Percentiles rank a stretch among this genome's conserved stretches.
phyloP scores from a whole-genome alignment of 2,113 vertebrate species.

The Tupaia chinensis region DNA sequence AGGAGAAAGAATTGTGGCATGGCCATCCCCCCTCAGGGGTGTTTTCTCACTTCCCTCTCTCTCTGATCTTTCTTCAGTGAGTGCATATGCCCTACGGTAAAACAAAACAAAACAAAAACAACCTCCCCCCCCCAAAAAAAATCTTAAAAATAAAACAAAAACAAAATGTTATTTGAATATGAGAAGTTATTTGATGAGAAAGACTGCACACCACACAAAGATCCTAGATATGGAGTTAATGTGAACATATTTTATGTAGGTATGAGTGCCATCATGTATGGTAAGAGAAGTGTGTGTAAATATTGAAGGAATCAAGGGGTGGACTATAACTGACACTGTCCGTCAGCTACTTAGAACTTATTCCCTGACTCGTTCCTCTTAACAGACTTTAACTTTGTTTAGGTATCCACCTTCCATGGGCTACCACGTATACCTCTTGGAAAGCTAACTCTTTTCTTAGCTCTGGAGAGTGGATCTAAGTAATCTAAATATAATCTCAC shows the following conservation, averaged over 20 bases:
- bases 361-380: not conserved
- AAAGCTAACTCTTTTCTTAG: not conserved
- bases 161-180: not conserved
- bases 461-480: not conserved
- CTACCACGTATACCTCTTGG: not conserved
- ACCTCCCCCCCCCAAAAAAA: too few species aligned
- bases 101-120: too few species aligned
- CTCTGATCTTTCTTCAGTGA: too few species aligned
- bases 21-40: too few species aligned
- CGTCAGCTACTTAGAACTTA: not conserved
- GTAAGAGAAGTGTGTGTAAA: not conserved
- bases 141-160: too few species aligned
- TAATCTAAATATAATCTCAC: not conserved
- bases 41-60: too few species aligned
- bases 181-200: not conserved
- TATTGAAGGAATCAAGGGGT: not conserved
- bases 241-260: not conserved
- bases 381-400: not conserved
- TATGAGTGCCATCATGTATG: not conserved
- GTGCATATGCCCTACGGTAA: too few species aligned
- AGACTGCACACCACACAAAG: not conserved
- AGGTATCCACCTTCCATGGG: not conserved
- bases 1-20: too few species aligned
- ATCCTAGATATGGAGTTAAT: not conserved
- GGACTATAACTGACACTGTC: not conserved